Evolutionary conservation across 2,797 vertebrate genomes (phyloP).

Genomic region (Phaenicophaeus curvirostris): DNA sequence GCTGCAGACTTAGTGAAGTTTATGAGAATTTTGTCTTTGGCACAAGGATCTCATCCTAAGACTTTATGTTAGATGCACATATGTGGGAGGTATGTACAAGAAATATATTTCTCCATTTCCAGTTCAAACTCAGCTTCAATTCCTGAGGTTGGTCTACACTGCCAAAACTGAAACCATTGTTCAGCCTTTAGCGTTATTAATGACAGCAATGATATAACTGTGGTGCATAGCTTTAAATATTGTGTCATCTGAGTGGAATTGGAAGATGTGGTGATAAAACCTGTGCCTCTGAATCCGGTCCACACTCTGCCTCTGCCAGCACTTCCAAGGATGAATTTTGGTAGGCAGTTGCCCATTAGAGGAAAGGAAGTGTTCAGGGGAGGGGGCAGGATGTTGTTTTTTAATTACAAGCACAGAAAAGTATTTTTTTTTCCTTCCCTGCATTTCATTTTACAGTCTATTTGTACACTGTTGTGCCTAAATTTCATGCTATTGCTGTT

Average conservation of each 20-base stretch:
- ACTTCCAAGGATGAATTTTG: background rate
- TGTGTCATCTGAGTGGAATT: background rate
- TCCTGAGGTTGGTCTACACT: background rate
- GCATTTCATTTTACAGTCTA: background rate
- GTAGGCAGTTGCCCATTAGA: background rate
- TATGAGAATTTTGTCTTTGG: background rate
- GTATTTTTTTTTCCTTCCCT: background rate
- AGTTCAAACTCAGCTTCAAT: background rate
- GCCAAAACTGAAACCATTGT: background rate
- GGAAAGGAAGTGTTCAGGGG: background rate
- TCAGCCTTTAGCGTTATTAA: background rate
- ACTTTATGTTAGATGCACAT: background rate
- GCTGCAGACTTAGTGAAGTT: background rate
- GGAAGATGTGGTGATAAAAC: conserved; percentile 1
- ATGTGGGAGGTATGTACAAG: background rate
- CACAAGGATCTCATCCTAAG: background rate
- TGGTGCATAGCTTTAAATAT: background rate
- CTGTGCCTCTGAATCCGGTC: background rate
- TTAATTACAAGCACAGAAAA: background rate
- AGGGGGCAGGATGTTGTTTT: background rate
- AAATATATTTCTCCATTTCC: background rate
- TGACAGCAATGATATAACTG: background rate
- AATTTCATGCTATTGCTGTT: background rate
- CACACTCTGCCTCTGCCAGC: background rate
- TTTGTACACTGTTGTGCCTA: background rate